Evolutionary conservation across 2,888 invertebrate genomes (phyloP).

Genomic region (Eudasyphora cyanicolor): DNA sequence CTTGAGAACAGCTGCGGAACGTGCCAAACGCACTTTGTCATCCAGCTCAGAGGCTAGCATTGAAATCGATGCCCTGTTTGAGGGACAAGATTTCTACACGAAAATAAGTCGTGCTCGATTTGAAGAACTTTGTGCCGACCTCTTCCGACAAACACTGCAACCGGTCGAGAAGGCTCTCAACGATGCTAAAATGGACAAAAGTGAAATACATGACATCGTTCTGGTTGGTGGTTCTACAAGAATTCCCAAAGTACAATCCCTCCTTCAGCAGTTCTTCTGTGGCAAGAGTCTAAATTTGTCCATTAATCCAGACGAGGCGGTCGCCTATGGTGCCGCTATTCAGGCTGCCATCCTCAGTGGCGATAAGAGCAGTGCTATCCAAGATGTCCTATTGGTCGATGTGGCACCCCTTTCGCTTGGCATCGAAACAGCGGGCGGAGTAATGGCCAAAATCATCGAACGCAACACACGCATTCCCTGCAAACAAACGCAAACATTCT

Average conservation of each 20-base stretch:
- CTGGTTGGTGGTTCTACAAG: conserved; percentile 91
- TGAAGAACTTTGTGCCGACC: conserved; percentile 86
- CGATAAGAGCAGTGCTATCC: conserved; percentile 86
- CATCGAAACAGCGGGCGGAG: conserved; percentile 90
- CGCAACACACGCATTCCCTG: conserved; percentile 87
- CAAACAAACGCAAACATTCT: conserved; percentile 87
- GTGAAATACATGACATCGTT: conserved; percentile 88
- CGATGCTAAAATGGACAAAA: conserved; percentile 90
- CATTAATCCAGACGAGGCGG: conserved; percentile 91
- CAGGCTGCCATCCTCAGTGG: conserved; percentile 88
- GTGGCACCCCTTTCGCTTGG: conserved; percentile 86
- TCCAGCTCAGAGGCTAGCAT: conserved; percentile 88
- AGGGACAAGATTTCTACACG: conserved; percentile 87
- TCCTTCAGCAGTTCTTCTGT: conserved; percentile 88
- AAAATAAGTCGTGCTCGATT: conserved; percentile 87
- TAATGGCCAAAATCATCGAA: conserved; percentile 89
- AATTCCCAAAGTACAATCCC: conserved; percentile 88
- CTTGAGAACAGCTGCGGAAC: conserved; percentile 88
- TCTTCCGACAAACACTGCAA: conserved; percentile 87
- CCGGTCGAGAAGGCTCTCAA: conserved; percentile 89
- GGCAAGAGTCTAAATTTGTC: conserved; percentile 87
- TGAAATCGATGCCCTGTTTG: conserved; percentile 88
- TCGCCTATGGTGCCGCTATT: conserved; percentile 89
- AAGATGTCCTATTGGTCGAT: conserved; percentile 87
- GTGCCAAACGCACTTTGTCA: conserved; percentile 88